Evolutionary conservation across 2,113 vertebrate genomes (phyloP).

Genomic region (Ellobius talpinus): DNA sequence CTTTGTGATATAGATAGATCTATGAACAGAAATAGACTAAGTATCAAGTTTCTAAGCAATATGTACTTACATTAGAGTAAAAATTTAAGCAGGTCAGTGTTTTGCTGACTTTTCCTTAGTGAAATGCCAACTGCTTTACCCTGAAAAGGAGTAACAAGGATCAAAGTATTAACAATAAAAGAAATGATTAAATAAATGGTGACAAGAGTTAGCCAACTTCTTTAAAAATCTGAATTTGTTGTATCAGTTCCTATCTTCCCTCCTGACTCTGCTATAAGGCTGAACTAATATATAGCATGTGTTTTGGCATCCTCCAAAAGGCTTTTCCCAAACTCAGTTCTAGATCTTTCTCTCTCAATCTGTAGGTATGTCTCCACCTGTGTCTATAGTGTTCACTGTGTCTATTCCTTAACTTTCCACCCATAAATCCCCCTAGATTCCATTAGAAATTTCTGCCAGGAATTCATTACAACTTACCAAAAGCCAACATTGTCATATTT

Average conservation of each 20-base stretch:
- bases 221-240: conserved; percentile 62
- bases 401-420: not conserved
- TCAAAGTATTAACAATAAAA: conserved; percentile 42
- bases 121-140: conserved; percentile 63
- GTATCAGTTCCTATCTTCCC: not conserved
- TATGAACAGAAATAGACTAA: not conserved
- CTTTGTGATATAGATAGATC: not conserved
- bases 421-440: not conserved
- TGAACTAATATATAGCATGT: not conserved
- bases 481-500: not conserved
- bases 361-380: not conserved
- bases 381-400: not conserved
- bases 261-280: not conserved
- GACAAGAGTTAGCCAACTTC: conserved; percentile 54
- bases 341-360: not conserved
- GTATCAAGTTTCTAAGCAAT: not conserved
- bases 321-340: not conserved
- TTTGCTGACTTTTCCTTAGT: conserved; percentile 66
- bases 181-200: conserved; percentile 12
- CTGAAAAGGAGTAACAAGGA: conserved; percentile 40
- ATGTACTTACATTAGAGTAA: conserved; percentile 40
- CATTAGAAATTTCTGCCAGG: not conserved
- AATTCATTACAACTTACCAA: conserved; percentile 3
- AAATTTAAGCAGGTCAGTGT: conserved; percentile 14
- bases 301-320: not conserved